Evolutionary conservation across 2,888 invertebrate genomes (phyloP), one percentile per base, ranked within the genome.

Genomic region (Patella ulyssiponensis): DNA sequence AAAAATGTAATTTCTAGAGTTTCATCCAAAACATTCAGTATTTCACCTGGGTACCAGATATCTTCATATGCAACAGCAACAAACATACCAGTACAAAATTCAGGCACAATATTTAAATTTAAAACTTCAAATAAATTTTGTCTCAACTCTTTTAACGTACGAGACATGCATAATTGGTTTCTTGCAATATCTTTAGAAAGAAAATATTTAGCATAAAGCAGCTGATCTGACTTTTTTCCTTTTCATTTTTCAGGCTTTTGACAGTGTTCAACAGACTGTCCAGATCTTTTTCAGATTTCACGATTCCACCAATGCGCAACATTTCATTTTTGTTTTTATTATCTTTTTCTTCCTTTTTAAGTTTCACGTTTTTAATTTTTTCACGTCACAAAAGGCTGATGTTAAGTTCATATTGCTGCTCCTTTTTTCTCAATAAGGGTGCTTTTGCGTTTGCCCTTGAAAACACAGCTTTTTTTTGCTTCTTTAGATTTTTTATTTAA

Each of bases 31-130:
- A 70, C 33, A 23, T 70, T 70, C 9, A 73, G 11, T 5, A 73
- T 20, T 52, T 73, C 44, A 15, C 73, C 53, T 12, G 53, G 73
- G 51, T 73, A 73, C 73, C 73, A 73, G 15, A 56, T 51, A 53
- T 73, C 73, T 56, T 44, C 15, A n/a, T 73, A 73, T 12, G 73
- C 53, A 12, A 52, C 53, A n/a, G 53, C 53, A 11, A 73, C 73
- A 51, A 27, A 44, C 15, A 44, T n/a, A 53, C 73, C 52, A 51
- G 54, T 23, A 27, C n/a, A 20, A 11, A 27, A 71, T 44, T 71
- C 53, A 52, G 44, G 53, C 17, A 70, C 71, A n/a, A 15, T n/a
- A 23, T 70, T 23, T 5, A 70, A 33, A 70, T 23, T 33, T n/a
- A 70, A 33, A 15, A 70, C 17, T n/a, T 70, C 23, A n/a, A 2